These are phyloP conservation scores for Antennarius striatus DNA, from an alignment of 2,113 vertebrate species.

Conservation along the genomic window DNA sequence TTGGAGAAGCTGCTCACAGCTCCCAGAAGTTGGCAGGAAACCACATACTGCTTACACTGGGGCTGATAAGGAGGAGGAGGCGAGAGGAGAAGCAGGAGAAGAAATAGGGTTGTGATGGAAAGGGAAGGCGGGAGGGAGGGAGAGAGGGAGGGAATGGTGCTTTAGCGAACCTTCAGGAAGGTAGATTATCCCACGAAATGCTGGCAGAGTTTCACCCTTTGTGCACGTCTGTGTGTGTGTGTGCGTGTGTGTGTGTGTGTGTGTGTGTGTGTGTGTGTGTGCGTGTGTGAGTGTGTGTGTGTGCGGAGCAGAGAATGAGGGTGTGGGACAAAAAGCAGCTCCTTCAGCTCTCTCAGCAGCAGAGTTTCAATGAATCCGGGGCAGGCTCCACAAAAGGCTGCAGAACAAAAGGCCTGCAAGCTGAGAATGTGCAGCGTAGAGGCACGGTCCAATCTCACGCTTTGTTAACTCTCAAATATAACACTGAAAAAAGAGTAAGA, in stretches of 20 bases:
- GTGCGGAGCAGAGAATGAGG: conserved; percentile 28
- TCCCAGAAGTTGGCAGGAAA: conserved; percentile 75
- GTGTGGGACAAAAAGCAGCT: conserved; percentile 57
- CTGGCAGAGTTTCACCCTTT: conserved; percentile 71
- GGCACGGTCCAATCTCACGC: conserved; percentile 68
- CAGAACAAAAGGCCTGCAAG: conserved; percentile 75
- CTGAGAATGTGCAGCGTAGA: conserved; percentile 67
- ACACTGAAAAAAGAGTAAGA: conserved; percentile 64
- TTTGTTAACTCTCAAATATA: conserved; percentile 71
- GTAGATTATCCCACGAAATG: conserved; percentile 80
- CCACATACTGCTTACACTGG: conserved; percentile 59
- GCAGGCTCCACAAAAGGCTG: conserved; percentile 71
- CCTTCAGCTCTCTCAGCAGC: conserved; percentile 65
- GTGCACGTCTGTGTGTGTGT: conserved; percentile 29
- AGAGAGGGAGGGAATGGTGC: conserved; percentile 42
- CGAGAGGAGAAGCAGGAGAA: conserved; percentile 18
- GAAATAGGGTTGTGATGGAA: conserved; percentile 33
- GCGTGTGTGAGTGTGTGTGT: conserved; percentile 16
- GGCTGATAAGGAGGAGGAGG: conserved; percentile 59
- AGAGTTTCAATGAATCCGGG: conserved; percentile 73
- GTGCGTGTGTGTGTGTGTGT: conserved; percentile 13
- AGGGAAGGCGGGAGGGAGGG: conserved; percentile 11
- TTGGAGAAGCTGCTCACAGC: conserved; percentile 70
- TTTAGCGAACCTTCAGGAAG: conserved; percentile 77
- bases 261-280: conserved; percentile 31